phyloP scores from a whole-genome alignment of 64 coral and sea anemone genomes.

The Stichodactyla helianthus region DNA sequence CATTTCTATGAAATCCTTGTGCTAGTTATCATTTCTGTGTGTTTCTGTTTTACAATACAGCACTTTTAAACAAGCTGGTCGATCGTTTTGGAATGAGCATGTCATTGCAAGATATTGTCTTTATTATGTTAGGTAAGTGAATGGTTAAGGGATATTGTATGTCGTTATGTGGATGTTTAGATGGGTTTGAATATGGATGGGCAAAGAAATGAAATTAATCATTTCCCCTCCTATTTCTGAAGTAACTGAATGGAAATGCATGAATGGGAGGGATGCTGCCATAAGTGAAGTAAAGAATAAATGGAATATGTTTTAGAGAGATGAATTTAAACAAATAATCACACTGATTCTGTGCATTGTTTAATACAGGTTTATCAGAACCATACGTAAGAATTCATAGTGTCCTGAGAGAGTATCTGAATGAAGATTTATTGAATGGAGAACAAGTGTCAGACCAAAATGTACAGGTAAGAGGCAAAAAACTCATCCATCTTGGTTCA shows the following conservation, averaged over 20 bases:
- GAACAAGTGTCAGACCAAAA: slow-evolving; percentile 35
- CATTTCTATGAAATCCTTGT: too few relatives aligned
- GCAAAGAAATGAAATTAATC: too few relatives aligned
- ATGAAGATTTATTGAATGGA: slow-evolving; percentile 52
- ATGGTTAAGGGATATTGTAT: not conserved
- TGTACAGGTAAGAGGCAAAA: slow-evolving; percentile 2
- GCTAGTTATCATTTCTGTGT: not conserved
- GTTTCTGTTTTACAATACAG: not conserved
- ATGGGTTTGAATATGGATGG: not conserved
- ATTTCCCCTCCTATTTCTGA: too few relatives aligned
- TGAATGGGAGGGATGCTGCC: too few relatives aligned
- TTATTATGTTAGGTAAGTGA: slow-evolving; percentile 36
- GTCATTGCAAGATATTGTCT: slow-evolving; percentile 42
- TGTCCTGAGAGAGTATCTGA: slow-evolving; percentile 21
- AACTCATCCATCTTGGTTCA: too few relatives aligned
- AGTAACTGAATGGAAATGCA: too few relatives aligned
- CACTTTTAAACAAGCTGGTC: slow-evolving; percentile 6
- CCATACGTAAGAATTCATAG: slow-evolving; percentile 31
- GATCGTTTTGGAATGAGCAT: not conserved
- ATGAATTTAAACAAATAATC: too few relatives aligned
- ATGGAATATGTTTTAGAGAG: not conserved
- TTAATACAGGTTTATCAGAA: slow-evolving; percentile 16
- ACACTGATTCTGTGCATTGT: not conserved
- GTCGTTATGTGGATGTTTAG: too few relatives aligned
- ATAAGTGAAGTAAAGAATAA: not conserved